These are phyloP conservation scores for Chiloscyllium plagiosum DNA, from an alignment of 2,113 vertebrate species.

Conservation along the genomic window DNA sequence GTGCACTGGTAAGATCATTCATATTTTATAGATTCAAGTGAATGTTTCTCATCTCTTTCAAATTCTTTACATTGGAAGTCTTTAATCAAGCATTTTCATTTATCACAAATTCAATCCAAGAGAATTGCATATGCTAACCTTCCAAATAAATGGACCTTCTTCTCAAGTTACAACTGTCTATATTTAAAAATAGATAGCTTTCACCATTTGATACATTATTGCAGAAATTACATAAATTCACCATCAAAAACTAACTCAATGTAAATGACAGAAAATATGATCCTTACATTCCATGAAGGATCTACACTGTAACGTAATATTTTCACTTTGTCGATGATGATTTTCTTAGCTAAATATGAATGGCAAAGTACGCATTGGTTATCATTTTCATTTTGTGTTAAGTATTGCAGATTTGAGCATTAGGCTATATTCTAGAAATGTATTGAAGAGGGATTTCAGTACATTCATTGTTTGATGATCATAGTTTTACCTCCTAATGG, in stretches of 20 bases:
- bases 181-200: background rate
- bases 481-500: background rate
- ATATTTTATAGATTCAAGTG: background rate
- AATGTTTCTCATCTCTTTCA: background rate
- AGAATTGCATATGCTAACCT: background rate
- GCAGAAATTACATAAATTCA: background rate
- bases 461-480: slow-evolving; percentile 6
- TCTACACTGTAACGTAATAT: background rate
- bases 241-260: background rate
- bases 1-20: background rate
- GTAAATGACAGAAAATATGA: background rate
- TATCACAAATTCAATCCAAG: background rate
- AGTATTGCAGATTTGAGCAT: background rate
- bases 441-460: background rate
- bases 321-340: background rate
- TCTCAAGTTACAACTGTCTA: background rate
- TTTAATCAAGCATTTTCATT: background rate
- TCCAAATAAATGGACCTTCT: background rate
- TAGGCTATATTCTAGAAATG: background rate
- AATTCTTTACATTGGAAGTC: background rate
- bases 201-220: background rate
- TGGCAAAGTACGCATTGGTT: background rate
- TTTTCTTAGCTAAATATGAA: background rate
- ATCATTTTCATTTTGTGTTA: background rate
- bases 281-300: background rate